These are phyloP conservation scores for Andrena marginata DNA, from an alignment of 2,888 invertebrate genomes.

Conservation along the genomic window DNA sequence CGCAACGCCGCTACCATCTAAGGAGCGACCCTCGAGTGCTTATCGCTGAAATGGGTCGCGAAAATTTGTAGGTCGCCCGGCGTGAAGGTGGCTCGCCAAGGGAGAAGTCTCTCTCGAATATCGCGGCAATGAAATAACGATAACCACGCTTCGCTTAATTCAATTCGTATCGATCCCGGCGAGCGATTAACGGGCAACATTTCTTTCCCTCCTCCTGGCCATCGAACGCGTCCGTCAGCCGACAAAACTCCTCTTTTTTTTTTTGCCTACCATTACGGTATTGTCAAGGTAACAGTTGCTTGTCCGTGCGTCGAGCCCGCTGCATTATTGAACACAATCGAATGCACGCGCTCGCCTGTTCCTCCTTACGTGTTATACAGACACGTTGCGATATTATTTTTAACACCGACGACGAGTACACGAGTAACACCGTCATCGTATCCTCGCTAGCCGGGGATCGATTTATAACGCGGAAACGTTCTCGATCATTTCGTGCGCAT, in stretches of 20 bases:
- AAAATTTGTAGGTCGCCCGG: slow-evolving; percentile 68
- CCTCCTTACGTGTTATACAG: background rate
- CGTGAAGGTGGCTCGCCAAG: slow-evolving; percentile 11
- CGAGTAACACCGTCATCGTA: too few species aligned
- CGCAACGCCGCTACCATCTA: slow-evolving; percentile 20
- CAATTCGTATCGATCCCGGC: background rate
- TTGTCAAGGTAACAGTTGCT: slow-evolving; percentile 59
- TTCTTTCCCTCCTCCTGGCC: background rate
- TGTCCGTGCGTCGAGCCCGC: slow-evolving; percentile 55
- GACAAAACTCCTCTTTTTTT: background rate
- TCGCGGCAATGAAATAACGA: background rate
- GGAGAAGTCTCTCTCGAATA: slow-evolving; percentile 11
- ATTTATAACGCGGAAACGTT: too few species aligned
- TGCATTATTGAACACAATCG: slow-evolving; percentile 67
- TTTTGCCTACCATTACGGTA: slow-evolving; percentile 11
- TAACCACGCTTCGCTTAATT: background rate
- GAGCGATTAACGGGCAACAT: background rate
- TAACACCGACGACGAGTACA: background rate
- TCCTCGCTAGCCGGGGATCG: background rate
- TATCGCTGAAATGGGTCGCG: slow-evolving; percentile 66
- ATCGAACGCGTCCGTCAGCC: background rate
- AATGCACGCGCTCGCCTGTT: slow-evolving; percentile 38
- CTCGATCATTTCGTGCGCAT: background rate
- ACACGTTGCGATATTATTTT: background rate
- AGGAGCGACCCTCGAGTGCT: slow-evolving; percentile 45